phyloP scores from a whole-genome alignment of 1,140 invertebrate genomes.

The Ladona fulva region DNA sequence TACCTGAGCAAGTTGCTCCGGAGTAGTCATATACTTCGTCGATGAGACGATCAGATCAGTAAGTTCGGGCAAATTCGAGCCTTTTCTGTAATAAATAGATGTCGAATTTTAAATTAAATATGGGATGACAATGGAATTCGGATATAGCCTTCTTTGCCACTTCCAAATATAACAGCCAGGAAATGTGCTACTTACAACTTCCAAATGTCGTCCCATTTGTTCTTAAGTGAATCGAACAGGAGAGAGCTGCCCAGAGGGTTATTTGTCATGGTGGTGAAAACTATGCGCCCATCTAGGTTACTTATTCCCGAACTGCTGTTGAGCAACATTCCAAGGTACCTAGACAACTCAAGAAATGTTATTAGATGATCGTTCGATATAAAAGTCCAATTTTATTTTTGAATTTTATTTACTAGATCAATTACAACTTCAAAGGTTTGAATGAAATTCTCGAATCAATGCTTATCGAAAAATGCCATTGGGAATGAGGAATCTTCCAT shows the following conservation, averaged over 20 bases:
- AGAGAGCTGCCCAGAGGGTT: slow-evolving; percentile 28
- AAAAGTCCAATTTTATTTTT: background rate
- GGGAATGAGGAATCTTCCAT: too few relatives aligned
- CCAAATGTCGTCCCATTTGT: slow-evolving; percentile 24
- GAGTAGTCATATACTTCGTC: slow-evolving; percentile 33
- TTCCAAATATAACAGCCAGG: background rate
- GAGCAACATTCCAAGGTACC: slow-evolving; percentile 30
- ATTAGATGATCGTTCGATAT: background rate
- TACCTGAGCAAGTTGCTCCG: slow-evolving; percentile 35
- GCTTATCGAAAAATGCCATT: too few relatives aligned
- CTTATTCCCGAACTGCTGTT: slow-evolving; percentile 29
- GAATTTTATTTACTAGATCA: background rate
- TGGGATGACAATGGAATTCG: background rate
- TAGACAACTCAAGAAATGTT: slow-evolving; percentile 11
- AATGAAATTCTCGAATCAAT: background rate
- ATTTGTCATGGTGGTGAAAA: slow-evolving; percentile 30
- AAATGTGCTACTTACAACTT: slow-evolving; percentile 23
- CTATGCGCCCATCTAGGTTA: slow-evolving; percentile 32
- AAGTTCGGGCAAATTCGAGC: slow-evolving; percentile 31
- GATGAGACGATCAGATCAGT: slow-evolving; percentile 32
- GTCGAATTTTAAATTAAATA: background rate
- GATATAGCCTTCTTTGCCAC: too few relatives aligned
- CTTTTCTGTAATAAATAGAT: slow-evolving; percentile 27
- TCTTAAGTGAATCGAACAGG: slow-evolving; percentile 28
- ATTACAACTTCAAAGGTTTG: background rate